These are phyloP conservation scores for Ursus arctos DNA, from an alignment of 2,113 vertebrate genomes.

Conservation along the genomic window DNA sequence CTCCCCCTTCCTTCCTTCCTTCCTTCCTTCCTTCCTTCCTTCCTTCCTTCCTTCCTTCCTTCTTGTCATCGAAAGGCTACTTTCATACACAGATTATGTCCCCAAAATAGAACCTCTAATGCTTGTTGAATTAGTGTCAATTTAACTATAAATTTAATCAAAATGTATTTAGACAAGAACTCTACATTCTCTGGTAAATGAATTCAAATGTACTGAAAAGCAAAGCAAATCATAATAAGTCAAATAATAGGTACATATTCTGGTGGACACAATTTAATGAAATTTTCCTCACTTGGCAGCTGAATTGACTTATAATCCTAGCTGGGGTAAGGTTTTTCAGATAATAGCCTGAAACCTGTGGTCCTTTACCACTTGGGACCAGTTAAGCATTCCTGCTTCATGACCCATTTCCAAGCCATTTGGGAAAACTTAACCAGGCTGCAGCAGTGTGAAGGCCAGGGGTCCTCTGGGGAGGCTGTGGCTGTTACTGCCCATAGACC, in stretches of 20 bases:
- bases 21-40: not conserved
- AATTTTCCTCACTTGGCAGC: conserved; percentile 32
- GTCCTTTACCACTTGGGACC: conserved; percentile 29
- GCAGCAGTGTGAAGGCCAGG: not conserved
- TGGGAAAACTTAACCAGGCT: conserved; percentile 18
- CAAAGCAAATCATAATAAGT: conserved; percentile 26
- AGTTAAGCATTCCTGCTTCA: conserved; percentile 48
- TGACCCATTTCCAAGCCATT: conserved; percentile 53
- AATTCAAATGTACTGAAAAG: conserved; percentile 52
- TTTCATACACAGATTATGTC: conserved; percentile 6
- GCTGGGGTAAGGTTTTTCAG: conserved; percentile 61
- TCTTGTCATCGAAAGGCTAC: not conserved
- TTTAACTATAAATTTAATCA: conserved; percentile 39
- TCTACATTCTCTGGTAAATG: conserved; percentile 9
- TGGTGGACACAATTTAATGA: conserved; percentile 43
- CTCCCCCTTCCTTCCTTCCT: not conserved
- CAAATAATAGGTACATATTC: conserved; percentile 29
- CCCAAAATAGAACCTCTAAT: conserved; percentile 5
- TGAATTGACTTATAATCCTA: conserved; percentile 16
- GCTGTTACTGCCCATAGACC: not conserved
- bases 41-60: not conserved
- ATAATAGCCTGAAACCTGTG: conserved; percentile 19
- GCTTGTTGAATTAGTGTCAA: conserved; percentile 22
- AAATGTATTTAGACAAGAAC: conserved; percentile 12
- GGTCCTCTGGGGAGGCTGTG: not conserved